Percentiles rank a stretch among this genome's conserved stretches.
Evolutionary conservation across 53 echinoderm and acorn worm genomes (phyloP).

Genomic region (Glandiceps talaboti): DNA sequence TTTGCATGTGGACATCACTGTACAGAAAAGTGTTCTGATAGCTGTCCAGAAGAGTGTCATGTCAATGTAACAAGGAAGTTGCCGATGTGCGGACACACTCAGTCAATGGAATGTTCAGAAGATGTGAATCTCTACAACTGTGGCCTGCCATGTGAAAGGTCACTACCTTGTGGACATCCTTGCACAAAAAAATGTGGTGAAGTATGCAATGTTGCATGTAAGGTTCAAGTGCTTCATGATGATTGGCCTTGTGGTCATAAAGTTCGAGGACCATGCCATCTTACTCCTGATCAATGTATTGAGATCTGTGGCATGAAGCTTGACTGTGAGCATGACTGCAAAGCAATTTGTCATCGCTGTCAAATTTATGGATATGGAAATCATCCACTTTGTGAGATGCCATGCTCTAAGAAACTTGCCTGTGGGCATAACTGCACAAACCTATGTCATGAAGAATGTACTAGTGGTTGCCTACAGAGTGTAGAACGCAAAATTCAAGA

Average conservation of each 20-base stretch:
- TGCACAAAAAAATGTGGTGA: constrained; percentile 30
- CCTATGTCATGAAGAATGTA: constrained; percentile 37
- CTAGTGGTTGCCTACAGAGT: neutral
- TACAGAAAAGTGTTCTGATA: constrained; percentile 12
- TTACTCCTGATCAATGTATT: neutral
- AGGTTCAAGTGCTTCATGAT: neutral
- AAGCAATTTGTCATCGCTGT: constrained; percentile 7
- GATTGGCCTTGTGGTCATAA: neutral
- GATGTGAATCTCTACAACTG: neutral
- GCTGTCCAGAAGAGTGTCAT: neutral
- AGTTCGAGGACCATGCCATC: neutral
- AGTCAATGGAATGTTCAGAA: neutral
- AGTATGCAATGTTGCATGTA: neutral
- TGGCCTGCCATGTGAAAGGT: neutral
- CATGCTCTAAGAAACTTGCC: neutral
- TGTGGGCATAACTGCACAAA: constrained; percentile 46
- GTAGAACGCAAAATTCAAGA: constrained; percentile 12
- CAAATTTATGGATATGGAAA: neutral
- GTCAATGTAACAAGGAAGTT: neutral
- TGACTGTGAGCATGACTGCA: constrained; percentile 21
- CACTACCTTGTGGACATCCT: constrained; percentile 3
- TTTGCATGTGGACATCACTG: constrained; percentile 40
- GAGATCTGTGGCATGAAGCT: neutral
- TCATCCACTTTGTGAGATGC: neutral
- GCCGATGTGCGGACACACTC: neutral